These are phyloP conservation scores for Anagrus nilaparvatae DNA, from an alignment of 1,140 invertebrate genomes.

Conservation along the genomic window DNA sequence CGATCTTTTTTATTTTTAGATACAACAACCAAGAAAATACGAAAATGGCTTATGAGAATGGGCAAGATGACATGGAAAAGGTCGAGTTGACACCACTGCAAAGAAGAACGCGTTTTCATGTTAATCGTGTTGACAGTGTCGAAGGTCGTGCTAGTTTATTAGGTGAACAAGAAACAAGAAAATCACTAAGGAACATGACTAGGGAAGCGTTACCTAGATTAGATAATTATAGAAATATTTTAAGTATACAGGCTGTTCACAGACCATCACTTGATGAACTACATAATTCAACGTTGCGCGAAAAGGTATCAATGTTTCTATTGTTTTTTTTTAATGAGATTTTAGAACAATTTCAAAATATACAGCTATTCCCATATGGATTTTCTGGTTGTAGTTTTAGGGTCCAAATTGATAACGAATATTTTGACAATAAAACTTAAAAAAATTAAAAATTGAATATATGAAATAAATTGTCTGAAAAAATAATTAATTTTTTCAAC, in stretches of 20 bases:
- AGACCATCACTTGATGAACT: slow-evolving; percentile 87
- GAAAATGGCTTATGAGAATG: slow-evolving; percentile 30
- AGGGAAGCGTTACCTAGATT: slow-evolving; percentile 81
- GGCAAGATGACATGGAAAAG: slow-evolving; percentile 14
- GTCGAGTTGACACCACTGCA: slow-evolving; percentile 22
- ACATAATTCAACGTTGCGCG: slow-evolving; percentile 71
- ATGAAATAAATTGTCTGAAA: too few relatives aligned
- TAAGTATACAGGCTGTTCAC: slow-evolving; percentile 81
- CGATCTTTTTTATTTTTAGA: too few relatives aligned
- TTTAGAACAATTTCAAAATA: too few relatives aligned
- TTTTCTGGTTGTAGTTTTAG: too few relatives aligned
- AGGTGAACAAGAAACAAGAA: slow-evolving; percentile 36
- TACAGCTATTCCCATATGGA: too few relatives aligned
- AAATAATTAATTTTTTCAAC: too few relatives aligned
- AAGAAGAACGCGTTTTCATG: slow-evolving; percentile 45
- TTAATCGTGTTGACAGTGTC: slow-evolving; percentile 47
- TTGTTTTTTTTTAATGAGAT: too few relatives aligned
- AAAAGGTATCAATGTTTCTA: too few relatives aligned
- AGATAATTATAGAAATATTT: slow-evolving; percentile 90
- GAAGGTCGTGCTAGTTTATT: slow-evolving; percentile 37
- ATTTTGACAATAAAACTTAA: too few relatives aligned
- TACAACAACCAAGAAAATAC: neutral
- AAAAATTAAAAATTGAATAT: too few relatives aligned
- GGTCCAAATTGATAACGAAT: too few relatives aligned
- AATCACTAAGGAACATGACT: slow-evolving; percentile 67